Conservation (phyloP, 2,113 vertebrate species). For the Mirza zaza region DNA sequence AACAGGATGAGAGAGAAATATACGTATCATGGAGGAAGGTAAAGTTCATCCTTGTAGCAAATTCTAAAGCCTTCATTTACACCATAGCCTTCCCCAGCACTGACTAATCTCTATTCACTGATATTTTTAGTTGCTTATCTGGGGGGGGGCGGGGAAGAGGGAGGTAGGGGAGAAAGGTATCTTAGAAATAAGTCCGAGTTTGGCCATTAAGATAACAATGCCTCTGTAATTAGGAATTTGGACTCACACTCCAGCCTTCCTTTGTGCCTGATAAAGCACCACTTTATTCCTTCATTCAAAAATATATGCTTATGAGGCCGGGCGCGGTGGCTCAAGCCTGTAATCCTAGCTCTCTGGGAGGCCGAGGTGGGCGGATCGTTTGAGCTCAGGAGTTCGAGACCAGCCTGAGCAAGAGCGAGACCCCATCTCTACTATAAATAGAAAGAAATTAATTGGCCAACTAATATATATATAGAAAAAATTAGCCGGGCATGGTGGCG, state of each 20-base stretch:
- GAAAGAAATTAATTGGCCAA: no score
- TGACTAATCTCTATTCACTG: neutral
- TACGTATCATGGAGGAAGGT: neutral
- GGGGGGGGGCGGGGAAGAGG: neutral
- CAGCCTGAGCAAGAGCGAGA: no score
- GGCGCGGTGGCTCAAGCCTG: no score
- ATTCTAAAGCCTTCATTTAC: neutral
- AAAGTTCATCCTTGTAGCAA: neutral
- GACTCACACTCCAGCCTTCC: neutral
- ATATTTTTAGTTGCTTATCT: neutral
- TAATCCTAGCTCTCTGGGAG: no score
- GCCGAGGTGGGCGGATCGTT: no score
- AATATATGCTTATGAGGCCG: neutral
- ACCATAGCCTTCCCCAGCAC: neutral
- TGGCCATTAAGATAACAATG: conserved; percentile 28
- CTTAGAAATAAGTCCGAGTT: neutral
- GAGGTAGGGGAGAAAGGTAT: neutral
- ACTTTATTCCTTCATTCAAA: conserved; percentile 9
- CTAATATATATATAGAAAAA: no score
- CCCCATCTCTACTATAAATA: no score
- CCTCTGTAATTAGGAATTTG: neutral
- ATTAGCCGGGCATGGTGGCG: no score
- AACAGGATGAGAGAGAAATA: neutral
- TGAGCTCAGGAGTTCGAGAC: no score
- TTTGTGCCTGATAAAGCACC: neutral